Evolutionary conservation across 1,140 invertebrate genomes (phyloP), one percentile per base, ranked within the genome.

Genomic region (Drosophila sechellia): DNA sequence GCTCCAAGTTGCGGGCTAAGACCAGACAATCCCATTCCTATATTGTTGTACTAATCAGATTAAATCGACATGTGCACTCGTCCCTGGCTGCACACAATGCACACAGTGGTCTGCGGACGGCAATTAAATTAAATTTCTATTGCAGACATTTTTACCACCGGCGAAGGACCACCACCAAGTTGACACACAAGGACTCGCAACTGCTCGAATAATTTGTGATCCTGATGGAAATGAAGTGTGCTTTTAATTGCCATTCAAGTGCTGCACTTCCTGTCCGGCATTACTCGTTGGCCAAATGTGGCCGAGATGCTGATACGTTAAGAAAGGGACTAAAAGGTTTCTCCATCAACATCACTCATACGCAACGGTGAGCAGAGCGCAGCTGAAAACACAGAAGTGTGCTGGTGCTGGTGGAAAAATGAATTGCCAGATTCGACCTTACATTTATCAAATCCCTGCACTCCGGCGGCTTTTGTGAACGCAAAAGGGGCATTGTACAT

Each of bases 81-180:
- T 20, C 52, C 34, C 34, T 22, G 4, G 39, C 8, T 17, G 13
- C 39, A n/a, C 27, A 56, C 22, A 45, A 56, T 42, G 34, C 49
- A 27, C 34, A 57, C 60, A 64, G 37, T 20, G 60, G 17, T 17
- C 8, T 20, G 54, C 27, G 27, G 12, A n/a, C 11, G 5, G 10
- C 46, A 11, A 45, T 66, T 68, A 66, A 66, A 68, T 68, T 53
- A 43, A 50, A 37, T 66, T 49, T 68, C 46, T n/a, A 37, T 43
- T 27, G 61, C 46, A 45, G 56, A 46, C 55, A 42, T 42, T 65
- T 61, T 42, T 13, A 25, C 11, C 17, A n/a, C 3, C 11, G 1
- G 10, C 15, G 25, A 5, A 5, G 54, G 54, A 20, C 6, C 31
- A 35, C 13, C 48, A 34, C n/a, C 31, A 3, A 45, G 12, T 17